Base-by-base conservation (phyloP, 2,888 invertebrate genomes). In the Tethea ocularis region DNA sequence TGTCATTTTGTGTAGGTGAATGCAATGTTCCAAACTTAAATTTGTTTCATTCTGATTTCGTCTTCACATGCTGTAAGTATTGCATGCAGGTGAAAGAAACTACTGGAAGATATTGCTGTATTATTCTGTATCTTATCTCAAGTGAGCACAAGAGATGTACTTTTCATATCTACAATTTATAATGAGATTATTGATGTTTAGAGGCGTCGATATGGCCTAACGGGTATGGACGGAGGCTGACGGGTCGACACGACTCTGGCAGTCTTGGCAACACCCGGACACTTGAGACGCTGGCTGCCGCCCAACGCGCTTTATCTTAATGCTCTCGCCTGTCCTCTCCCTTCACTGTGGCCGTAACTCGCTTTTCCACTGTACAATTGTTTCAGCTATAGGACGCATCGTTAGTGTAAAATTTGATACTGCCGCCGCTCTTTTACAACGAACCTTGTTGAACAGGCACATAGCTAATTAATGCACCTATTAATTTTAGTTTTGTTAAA, bases 261-360 rank as follows among this genome's bases (percentile, higher is more conserved):
- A 71, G 80, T 79, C 80, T 88, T 89, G 88, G 89, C 90, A 86
- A 69, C 72, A 71, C 74, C 73, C 72, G 85, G 86, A 83, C 85
- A 90, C 91, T 91, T 82, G 87, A 91, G 89, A 88, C 86, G 86
- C 86, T 91, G 92, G 90, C 91, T 71, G 68, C 68, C 77, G 80
- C 88, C 91, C 91, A 91, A 89, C 75, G 70, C 85, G 85, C 84
- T 89, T 88, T 88, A 87, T 90, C 89, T 91, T 89, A 91, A 89
- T 91, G 87, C 84, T 87, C 87, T 88, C 82, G 83, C 80, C 82
- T 84, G 87, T 88, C 87, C 80, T 74, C 80, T 85, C 75, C 77
- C 80, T 78, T 89, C 84, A 80, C 81, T 78, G 67, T 78, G 73
- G 69, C 78, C 81, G 84, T 87, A 86, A 88, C 88, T 89, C 77